Base-by-base conservation (phyloP, 2,888 invertebrate genomes). In the Gandaritis pyraliata region DNA sequence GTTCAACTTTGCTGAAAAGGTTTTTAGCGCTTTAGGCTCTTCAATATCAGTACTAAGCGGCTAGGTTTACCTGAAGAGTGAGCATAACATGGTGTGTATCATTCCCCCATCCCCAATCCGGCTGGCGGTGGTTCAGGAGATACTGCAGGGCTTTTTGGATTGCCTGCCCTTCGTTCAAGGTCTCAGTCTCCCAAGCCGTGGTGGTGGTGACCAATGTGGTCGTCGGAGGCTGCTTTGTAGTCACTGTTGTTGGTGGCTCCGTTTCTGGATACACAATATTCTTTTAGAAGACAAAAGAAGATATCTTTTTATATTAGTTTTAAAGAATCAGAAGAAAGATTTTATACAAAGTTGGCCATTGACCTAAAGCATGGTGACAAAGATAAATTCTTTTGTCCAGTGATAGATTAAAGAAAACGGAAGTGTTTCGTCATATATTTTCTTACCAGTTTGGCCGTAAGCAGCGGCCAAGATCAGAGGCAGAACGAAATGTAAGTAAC, bases 71-170 rank as follows among this genome's bases (percentile, higher is more conserved):
- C 86, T 96, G 95, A 60, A 97, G 93, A 36, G 97, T 96, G 45
- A 97, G 93, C 78, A 97, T 94, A 2, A 96, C 97, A 75, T 96
- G 95, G 66, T 97, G 96, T 0, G 97, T 97, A 76, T 97, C 96
- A 73, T 96, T 96, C 39, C 95, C 95, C 96, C 97, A 97, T 5
- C 96, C 96, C 93, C 95, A 96, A 80, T 96, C 95, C 2, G 93
- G 90, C 71, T 95, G 95, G 23, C 96, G 93, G 73, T 96, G 96
- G 71, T 94, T 94, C 77, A 95, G 93, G 18, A 97, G 86, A 94
- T 96, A 97, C 70, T 95, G 94, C 60, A 96, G 85, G 0, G 96
- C 97, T 72, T 94, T 93, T 75, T 94, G 94, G 62, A 95, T 91
- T 57, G 94, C 94, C 68, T 92, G 92, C 0, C 94, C 94, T 68